Conservation (phyloP, 1,140 invertebrate species). For the Monomorium pharaonis region DNA sequence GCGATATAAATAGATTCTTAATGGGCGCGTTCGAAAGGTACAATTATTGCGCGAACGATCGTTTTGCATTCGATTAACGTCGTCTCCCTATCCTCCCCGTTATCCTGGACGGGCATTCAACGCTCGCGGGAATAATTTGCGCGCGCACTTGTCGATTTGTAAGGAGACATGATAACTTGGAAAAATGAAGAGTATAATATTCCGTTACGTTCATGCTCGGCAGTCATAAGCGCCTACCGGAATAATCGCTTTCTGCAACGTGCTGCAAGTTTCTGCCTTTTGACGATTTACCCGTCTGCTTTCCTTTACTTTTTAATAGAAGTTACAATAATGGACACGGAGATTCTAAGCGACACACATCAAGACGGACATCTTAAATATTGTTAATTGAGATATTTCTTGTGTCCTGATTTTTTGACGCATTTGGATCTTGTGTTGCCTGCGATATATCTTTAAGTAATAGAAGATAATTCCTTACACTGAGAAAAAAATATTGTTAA, state of each 20-base stretch:
- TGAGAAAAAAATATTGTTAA: too few relatives aligned
- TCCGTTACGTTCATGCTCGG: neutral
- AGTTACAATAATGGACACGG: neutral
- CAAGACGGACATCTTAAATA: too few relatives aligned
- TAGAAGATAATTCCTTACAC: too few relatives aligned
- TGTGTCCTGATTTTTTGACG: too few relatives aligned
- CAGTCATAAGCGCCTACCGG: neutral
- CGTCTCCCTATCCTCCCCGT: neutral
- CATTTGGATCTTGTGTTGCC: too few relatives aligned
- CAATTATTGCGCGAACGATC: constrained; percentile 69
- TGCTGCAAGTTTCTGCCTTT: neutral
- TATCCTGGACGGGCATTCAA: constrained; percentile 19
- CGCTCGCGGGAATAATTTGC: constrained; percentile 12
- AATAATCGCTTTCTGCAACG: neutral
- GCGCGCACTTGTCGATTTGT: neutral
- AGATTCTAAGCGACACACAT: neutral
- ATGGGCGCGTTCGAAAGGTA: constrained; percentile 67
- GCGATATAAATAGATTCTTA: constrained; percentile 79
- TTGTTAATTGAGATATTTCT: too few relatives aligned
- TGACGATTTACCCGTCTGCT: neutral
- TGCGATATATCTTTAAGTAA: too few relatives aligned
- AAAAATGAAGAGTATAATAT: constrained; percentile 12
- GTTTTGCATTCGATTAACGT: constrained; percentile 62
- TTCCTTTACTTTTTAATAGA: neutral
- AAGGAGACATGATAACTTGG: neutral